Base-by-base conservation (phyloP, 1,140 invertebrate species). In the Diabrotica virgifera region DNA sequence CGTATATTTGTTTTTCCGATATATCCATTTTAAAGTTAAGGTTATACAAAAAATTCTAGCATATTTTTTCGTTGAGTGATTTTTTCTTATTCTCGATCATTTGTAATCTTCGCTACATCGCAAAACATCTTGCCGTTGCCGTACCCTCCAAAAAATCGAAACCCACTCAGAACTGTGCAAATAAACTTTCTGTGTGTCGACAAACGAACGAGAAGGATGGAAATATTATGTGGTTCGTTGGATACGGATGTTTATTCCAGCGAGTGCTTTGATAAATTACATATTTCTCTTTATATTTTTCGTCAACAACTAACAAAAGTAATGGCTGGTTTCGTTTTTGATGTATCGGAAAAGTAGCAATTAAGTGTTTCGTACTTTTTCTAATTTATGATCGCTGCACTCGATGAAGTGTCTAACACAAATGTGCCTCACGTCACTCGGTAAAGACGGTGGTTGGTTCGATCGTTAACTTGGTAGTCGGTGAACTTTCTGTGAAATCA, bases 201-300 rank as follows among this genome's bases (percentile, higher is more conserved):
- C 40, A n/a, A 46, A n/a, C n/a, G 40, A 46, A 46, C 24, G 24
- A 24, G n/a, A 46, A 46, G 40, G 40, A 46, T 46, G 40, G 40
- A 46, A n/a, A 46, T 46, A 46, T 46, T 46, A 46, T 46, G 40
- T 46, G 40, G 40, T 46, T 46, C 40, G 40, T 46, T 46, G 40
- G 40, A 46, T 46, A 46, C 40, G 40, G 40, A 46, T 46, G 40
- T 46, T 46, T 46, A 46, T 46, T 46, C 40, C 8, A 46, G 40
- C 40, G 40, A 46, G n/a, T 46, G n/a, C 40, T 46, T 46, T 46
- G 40, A 46, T 46, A 46, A 46, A 46, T 46, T 46, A 46, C n/a
- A 46, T 46, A 46, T 46, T 10, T 46, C n/a, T 46, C 40, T 46
- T 46, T 46, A n/a, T 8, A 46, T 46, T 10, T 46, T 46, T 46